Conservation (phyloP, 2,113 vertebrate genomes). For the Nymphicus hollandicus region DNA sequence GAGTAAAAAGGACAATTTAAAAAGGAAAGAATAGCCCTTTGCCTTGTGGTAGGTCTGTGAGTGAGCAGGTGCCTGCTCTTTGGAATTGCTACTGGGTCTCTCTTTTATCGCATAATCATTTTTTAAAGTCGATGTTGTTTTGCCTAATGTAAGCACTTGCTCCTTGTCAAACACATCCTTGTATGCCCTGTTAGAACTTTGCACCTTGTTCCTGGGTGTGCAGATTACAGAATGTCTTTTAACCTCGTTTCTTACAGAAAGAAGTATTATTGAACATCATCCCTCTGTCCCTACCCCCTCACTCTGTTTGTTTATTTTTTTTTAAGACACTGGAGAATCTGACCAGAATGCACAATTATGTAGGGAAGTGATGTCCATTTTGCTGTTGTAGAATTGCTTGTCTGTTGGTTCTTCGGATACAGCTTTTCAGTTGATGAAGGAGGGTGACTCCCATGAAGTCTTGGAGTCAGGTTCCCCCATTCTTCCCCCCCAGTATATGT, state of each 20-base stretch:
- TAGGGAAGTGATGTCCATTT: neutral
- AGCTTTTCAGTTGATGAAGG: neutral
- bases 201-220: neutral
- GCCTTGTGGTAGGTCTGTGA: neutral
- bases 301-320: neutral
- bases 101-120: neutral
- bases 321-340: neutral
- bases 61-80: neutral
- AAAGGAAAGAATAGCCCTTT: neutral
- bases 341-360: neutral
- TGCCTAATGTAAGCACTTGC: neutral
- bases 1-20: constrained; percentile 1
- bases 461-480: neutral
- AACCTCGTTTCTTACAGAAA: constrained; percentile 50
- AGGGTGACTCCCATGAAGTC: neutral
- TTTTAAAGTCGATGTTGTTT: neutral
- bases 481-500: neutral
- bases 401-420: neutral
- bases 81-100: neutral
- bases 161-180: constrained; percentile 39
- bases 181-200: constrained; percentile 10
- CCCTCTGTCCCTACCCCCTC: neutral
- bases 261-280: neutral
- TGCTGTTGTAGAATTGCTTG: neutral
- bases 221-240: constrained; percentile 34